These are phyloP conservation scores for Scolanthus callimorphus DNA, from an alignment of 92 coral and sea anemone species.

Conservation along the genomic window DNA sequence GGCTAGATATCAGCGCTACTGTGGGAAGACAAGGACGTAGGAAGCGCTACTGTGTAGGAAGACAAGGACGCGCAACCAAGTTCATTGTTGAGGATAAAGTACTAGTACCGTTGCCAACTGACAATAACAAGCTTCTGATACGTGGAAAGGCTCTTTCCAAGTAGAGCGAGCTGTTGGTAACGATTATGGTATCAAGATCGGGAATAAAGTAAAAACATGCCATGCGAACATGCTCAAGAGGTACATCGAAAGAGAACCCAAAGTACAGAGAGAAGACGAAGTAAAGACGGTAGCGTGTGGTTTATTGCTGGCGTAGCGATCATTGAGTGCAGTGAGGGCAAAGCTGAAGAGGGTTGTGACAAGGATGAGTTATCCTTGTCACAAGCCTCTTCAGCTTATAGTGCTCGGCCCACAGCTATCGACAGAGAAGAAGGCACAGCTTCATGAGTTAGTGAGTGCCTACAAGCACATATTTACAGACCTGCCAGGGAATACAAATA, in stretches of 20 bases:
- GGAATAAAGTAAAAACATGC: neutral
- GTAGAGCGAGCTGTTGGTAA: neutral
- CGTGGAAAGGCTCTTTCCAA: slow-evolving; percentile 51
- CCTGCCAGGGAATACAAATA: no score
- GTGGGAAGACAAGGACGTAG: neutral
- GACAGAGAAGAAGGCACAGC: no score
- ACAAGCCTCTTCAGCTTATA: no score
- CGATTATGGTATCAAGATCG: neutral
- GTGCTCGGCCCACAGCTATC: no score
- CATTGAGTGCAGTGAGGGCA: neutral
- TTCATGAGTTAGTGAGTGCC: no score
- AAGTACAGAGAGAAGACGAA: no score
- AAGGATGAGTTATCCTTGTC: no score
- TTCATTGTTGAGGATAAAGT: slow-evolving; percentile 5
- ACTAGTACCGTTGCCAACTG: slow-evolving; percentile 31
- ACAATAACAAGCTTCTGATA: slow-evolving; percentile 43
- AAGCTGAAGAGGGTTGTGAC: slow-evolving; percentile 6
- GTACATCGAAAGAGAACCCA: neutral
- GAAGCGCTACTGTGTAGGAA: no score
- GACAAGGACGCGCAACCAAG: neutral
- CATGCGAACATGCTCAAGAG: slow-evolving; percentile 7
- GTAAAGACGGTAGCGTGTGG: neutral
- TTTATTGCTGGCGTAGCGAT: neutral
- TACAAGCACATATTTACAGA: no score
- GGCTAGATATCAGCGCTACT: neutral